These are phyloP conservation scores for Aradophagus sp. DNA, from an alignment of 1,140 invertebrate genomes.

Conservation along the genomic window DNA sequence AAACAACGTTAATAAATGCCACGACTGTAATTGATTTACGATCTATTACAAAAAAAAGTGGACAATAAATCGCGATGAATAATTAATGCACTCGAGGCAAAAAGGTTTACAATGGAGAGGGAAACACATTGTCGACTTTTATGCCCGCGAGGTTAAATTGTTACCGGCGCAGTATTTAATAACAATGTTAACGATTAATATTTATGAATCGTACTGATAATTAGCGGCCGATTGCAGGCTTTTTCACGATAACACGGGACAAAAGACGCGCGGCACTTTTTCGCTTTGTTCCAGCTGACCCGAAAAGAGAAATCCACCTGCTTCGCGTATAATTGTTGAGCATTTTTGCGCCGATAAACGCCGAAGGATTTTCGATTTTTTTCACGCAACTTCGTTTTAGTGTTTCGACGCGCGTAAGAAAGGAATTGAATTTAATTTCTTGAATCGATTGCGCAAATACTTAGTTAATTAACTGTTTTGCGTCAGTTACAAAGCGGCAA, in stretches of 20 bases:
- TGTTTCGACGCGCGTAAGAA: too few relatives aligned
- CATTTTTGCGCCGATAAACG: constrained; percentile 16
- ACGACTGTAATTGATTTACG: constrained; percentile 51
- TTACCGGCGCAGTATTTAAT: constrained; percentile 46
- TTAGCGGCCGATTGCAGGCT: constrained; percentile 8
- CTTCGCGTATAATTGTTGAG: constrained; percentile 1
- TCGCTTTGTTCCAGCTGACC: background rate
- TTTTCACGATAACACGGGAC: constrained; percentile 13
- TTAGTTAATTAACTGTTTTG: too few relatives aligned
- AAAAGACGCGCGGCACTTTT: constrained; percentile 4
- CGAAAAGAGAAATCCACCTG: constrained; percentile 28
- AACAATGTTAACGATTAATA: constrained; percentile 41
- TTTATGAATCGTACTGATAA: constrained; percentile 25
- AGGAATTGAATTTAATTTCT: too few relatives aligned
- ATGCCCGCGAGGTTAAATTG: constrained; percentile 35
- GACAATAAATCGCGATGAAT: constrained; percentile 55
- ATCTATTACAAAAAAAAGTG: constrained; percentile 52
- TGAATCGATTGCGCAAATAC: too few relatives aligned
- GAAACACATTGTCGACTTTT: constrained; percentile 40
- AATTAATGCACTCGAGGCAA: constrained; percentile 45
- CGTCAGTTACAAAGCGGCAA: too few relatives aligned
- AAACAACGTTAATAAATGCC: constrained; percentile 56
- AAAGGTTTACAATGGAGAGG: constrained; percentile 45
- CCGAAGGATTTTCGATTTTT: constrained; percentile 19
- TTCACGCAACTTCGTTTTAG: too few relatives aligned